These are phyloP conservation scores for Hydrotaea cyrtoneurina DNA, from an alignment of 2,888 invertebrate species.

Conservation along the genomic window DNA sequence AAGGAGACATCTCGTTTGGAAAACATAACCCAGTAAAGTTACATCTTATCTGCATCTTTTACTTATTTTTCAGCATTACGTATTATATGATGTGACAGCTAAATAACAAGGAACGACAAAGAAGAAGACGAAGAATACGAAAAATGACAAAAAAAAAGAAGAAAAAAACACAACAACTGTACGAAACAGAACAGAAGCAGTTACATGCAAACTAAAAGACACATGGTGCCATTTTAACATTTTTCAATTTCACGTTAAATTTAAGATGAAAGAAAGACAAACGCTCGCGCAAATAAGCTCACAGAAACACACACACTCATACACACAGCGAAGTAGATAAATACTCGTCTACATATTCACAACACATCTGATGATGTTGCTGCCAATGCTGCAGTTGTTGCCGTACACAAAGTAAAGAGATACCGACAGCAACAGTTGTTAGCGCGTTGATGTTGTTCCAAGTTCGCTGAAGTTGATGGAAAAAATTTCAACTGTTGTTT, in stretches of 20 bases:
- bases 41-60: conserved; percentile 36
- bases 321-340: background rate
- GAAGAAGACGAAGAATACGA: background rate
- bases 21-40: background rate
- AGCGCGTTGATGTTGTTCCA: conserved; percentile 60
- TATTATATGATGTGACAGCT: conserved; percentile 27
- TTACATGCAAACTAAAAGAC: conserved; percentile 36
- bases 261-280: conserved; percentile 54
- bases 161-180: too few relatives aligned
- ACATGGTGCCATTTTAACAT: conserved; percentile 51
- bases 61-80: conserved; percentile 45
- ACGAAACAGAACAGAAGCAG: background rate
- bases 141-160: background rate
- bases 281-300: background rate
- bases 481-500: conserved; percentile 51
- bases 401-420: conserved; percentile 5
- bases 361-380: conserved; percentile 31
- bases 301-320: background rate
- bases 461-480: conserved; percentile 21
- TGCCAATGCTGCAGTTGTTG: background rate
- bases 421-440: conserved; percentile 62
- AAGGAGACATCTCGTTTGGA: background rate
- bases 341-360: background rate
- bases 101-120: conserved; percentile 9
- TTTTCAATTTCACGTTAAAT: conserved; percentile 62